Evolutionary conservation across 2,797 vertebrate species (phyloP), one percentile per base, ranked within the genome.

Genomic region (Tragelaphus eurycerus): DNA sequence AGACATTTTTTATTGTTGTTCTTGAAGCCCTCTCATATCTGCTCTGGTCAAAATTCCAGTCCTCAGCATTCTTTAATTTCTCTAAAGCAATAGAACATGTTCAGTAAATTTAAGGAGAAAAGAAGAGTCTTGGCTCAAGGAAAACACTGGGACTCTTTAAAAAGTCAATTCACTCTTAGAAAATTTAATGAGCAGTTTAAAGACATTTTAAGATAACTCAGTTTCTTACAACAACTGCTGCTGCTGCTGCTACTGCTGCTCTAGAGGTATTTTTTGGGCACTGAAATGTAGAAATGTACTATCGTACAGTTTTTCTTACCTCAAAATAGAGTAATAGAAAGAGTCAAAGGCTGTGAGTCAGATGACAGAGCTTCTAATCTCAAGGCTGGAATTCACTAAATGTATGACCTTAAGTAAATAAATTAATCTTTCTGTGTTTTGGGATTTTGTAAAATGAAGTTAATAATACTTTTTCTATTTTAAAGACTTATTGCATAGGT

Each of bases 321-420:
- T 92, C 25, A 76, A 89, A 97, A 38, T 25, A 83, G 46, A 95
- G 67, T 48, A 84, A 48, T 52, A 62, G 60, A 95, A 82, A 92
- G 19, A 90, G 31, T 57, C 64, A 90, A 92, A 67, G 79, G 14
- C 76, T 90, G 14, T 34, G 17, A 90, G 13, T 93, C 52, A 86
- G 50, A 57, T 82, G 34, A 82, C 10, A 54, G 7, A 90, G 60
- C 8, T 85, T 97, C 16, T 88, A 71, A 81, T 83, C 29, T 82
- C 16, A 89, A 91, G 15, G 16, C 9, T 95, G 16, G 10, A 27
- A 79, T 57, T 57, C 25, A 59, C 19, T 71, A 88, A 9, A 6
- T 93, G 0, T 92, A n/a, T 93, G 34, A 89, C 10, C 6, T 50
- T 79, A n/a, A 86, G 17, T 90, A 90, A 92, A 95, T 79, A 78